Evolutionary conservation across 2,113 vertebrate genomes (phyloP).

Genomic region (Corynorhinus townsendii): DNA sequence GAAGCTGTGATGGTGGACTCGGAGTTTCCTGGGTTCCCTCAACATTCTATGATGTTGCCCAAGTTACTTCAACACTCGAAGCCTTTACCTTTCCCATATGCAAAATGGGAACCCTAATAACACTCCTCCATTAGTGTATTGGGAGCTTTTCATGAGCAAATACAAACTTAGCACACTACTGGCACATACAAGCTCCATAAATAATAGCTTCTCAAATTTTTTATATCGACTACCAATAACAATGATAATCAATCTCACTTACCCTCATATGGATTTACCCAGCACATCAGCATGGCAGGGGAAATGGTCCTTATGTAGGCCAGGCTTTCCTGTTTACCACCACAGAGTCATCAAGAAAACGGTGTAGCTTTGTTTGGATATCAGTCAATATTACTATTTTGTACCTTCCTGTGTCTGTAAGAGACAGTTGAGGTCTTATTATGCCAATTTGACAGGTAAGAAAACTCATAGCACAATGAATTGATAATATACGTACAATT

Average conservation of each 20-base stretch:
- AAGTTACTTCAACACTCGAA: neutral
- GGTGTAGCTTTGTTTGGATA: neutral
- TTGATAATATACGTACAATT: neutral
- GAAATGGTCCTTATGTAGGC: neutral
- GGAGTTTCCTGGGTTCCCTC: neutral
- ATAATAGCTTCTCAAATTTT: neutral
- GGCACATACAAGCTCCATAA: neutral
- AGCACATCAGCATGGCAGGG: rapidly evolving
- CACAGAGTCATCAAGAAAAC: neutral
- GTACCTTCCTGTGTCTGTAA: neutral
- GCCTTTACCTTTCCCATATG: neutral
- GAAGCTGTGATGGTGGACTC: neutral
- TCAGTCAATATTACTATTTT: neutral
- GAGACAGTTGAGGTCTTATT: neutral
- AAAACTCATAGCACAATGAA: neutral
- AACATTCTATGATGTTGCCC: rapidly evolving
- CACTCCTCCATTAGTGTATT: neutral
- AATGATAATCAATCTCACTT: neutral
- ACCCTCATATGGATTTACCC: neutral
- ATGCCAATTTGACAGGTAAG: neutral
- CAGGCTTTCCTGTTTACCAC: neutral
- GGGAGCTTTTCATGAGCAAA: neutral
- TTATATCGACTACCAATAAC: neutral
- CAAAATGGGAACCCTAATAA: neutral
- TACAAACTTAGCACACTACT: neutral